Evolutionary conservation across 1,140 invertebrate species (phyloP).

Genomic region (Parasteatoda tepidariorum): DNA sequence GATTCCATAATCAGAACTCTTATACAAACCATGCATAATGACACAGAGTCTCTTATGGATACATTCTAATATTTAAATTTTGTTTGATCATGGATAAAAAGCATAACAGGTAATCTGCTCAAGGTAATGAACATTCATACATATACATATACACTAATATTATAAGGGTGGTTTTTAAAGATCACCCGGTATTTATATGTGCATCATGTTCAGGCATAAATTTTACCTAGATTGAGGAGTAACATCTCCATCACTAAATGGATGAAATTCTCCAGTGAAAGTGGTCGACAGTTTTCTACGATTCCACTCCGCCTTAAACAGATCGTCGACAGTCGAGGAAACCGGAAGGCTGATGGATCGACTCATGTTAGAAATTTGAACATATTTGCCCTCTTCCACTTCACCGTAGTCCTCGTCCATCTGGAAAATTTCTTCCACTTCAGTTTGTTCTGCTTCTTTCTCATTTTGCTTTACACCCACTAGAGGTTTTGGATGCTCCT

Average conservation of each 20-base stretch:
- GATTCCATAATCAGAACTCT: no score
- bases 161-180: no score
- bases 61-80: no score
- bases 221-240: slow-evolving; percentile 75
- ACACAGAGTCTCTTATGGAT: no score
- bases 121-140: no score
- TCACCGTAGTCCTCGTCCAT: slow-evolving; percentile 76
- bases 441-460: neutral
- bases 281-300: slow-evolving; percentile 45
- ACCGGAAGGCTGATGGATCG: slow-evolving; percentile 55
- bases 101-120: no score
- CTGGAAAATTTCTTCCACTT: slow-evolving; percentile 67
- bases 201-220: no score
- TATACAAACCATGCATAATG: no score
- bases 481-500: neutral
- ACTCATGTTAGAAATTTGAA: slow-evolving; percentile 6
- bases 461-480: neutral
- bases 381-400: slow-evolving; percentile 66
- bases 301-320: slow-evolving; percentile 42
- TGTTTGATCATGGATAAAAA: no score
- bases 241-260: slow-evolving; percentile 92
- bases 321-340: neutral
- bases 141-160: no score
- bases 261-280: slow-evolving; percentile 76
- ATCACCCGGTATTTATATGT: no score